Percentiles rank a stretch among this genome's conserved stretches.
Evolutionary conservation across 2,797 vertebrate species (phyloP).

Genomic region (Anomalospiza imberbis): DNA sequence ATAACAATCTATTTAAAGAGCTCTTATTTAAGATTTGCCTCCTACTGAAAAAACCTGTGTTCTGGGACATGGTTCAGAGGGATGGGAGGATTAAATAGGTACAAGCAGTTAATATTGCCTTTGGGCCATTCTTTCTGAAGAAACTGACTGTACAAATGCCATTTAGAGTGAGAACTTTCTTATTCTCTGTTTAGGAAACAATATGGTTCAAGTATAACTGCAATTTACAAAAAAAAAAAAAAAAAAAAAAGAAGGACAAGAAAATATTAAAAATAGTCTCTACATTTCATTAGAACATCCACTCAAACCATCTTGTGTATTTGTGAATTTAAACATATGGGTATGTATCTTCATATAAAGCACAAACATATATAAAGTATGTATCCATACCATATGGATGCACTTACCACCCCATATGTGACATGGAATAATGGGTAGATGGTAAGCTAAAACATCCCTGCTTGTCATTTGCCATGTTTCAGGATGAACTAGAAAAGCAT

Average conservation of each 20-base stretch:
- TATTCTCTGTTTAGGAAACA: not conserved
- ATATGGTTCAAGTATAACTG: not conserved
- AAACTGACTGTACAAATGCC: not conserved
- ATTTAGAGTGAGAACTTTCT: not conserved
- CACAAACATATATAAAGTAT: not conserved
- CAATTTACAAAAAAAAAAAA: not conserved
- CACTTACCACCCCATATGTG: not conserved
- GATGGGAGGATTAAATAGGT: not conserved
- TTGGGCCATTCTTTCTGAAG: not conserved
- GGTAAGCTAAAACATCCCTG: not conserved
- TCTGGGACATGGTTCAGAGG: not conserved
- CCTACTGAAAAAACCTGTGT: not conserved
- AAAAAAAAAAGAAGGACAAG: not conserved
- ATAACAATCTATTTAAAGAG: not conserved
- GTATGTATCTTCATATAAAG: not conserved
- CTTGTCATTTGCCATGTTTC: not conserved
- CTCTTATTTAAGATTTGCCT: constrained; percentile 9
- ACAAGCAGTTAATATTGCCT: not conserved
- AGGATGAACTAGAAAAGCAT: not conserved
- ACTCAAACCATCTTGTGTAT: not conserved
- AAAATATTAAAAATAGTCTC: not conserved
- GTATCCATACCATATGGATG: not conserved
- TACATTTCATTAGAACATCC: not conserved
- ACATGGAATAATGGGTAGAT: not conserved
- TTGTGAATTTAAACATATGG: not conserved